Percentiles rank a stretch among this genome's conserved stretches.
Evolutionary conservation across 2,797 vertebrate genomes (phyloP).

Genomic region (Parauchenoglanis punctatus): DNA sequence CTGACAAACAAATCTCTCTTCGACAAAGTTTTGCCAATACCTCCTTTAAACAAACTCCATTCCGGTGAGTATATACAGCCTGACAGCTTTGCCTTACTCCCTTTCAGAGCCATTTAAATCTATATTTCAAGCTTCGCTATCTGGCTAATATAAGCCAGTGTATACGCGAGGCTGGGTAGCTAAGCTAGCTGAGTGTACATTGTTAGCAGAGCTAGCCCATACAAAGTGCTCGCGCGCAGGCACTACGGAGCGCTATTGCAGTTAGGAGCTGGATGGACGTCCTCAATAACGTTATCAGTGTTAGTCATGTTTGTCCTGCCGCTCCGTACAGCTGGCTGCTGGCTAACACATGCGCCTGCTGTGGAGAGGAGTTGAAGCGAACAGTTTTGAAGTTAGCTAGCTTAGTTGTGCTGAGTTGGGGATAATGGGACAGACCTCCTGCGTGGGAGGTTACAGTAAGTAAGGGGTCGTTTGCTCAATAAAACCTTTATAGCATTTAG

Average conservation of each 20-base stretch:
- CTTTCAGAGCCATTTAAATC: neutral
- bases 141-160: neutral
- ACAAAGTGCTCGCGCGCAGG: neutral
- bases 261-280: neutral
- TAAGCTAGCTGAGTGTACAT: conserved; percentile 13
- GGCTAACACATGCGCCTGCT: neutral
- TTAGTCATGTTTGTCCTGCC: neutral
- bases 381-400: conserved; percentile 27
- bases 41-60: neutral
- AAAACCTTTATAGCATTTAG: neutral
- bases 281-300: neutral
- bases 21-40: conserved; percentile 19
- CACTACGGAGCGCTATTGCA: neutral
- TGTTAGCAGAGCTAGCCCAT: conserved; percentile 24
- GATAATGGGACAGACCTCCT: neutral
- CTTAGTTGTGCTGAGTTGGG: neutral
- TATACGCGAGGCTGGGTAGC: neutral
- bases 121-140: neutral
- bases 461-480: neutral
- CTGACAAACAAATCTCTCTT: conserved; percentile 29
- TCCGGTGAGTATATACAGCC: conserved; percentile 2
- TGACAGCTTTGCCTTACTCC: neutral
- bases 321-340: neutral
- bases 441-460: neutral
- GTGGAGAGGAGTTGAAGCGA: neutral